Evolutionary conservation across 2,797 vertebrate genomes (phyloP).

Genomic region (Cuniculus paca): DNA sequence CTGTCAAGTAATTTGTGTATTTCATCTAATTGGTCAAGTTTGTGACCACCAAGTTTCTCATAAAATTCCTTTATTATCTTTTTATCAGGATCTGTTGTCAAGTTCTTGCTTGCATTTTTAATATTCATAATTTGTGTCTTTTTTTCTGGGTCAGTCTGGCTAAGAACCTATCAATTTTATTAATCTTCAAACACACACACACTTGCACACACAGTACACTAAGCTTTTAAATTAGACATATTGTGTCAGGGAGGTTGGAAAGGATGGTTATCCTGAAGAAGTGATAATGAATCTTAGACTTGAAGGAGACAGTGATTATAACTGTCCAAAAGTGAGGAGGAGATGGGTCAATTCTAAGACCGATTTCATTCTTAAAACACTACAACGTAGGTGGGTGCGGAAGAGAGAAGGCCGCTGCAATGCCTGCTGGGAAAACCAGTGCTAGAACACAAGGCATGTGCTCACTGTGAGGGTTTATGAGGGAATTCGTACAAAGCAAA

Average conservation of each 20-base stretch:
- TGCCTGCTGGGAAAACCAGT: neutral
- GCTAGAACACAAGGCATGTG: neutral
- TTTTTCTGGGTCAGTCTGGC: neutral
- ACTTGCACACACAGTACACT: neutral
- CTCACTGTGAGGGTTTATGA: neutral
- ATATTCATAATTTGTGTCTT: neutral
- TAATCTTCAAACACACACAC: neutral
- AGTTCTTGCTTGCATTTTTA: neutral
- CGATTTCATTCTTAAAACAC: neutral
- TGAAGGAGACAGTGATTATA: neutral
- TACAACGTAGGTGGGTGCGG: neutral
- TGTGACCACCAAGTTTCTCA: neutral
- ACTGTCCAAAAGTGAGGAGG: neutral
- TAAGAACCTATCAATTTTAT: neutral
- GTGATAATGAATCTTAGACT: neutral
- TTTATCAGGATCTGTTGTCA: neutral
- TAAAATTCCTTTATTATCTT: slow-evolving; percentile 29
- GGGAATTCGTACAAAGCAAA: neutral
- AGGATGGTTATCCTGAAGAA: neutral
- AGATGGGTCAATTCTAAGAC: neutral
- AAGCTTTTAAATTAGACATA: neutral
- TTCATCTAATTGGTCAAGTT: neutral
- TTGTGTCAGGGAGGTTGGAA: neutral
- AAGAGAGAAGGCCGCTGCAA: neutral
- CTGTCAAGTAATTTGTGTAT: slow-evolving; percentile 1